phyloP scores from a whole-genome alignment of 2,797 vertebrate genomes.

The Sebastolobus alascanus region DNA sequence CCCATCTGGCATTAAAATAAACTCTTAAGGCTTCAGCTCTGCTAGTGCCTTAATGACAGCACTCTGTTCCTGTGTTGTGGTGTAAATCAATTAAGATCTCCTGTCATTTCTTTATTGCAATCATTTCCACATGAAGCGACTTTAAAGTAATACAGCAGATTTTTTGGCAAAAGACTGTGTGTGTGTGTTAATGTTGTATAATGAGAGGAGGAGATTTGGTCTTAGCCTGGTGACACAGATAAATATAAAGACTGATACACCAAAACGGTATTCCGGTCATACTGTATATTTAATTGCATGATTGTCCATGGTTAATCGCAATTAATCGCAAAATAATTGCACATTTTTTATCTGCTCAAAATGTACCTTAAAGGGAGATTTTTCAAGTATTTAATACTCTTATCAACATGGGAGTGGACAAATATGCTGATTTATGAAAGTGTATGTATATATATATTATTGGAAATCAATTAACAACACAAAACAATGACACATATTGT shows the following conservation, averaged over 20 bases:
- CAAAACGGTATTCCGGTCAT: background rate
- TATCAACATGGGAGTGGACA: too few species aligned
- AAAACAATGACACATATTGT: too few species aligned
- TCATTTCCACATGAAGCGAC: background rate
- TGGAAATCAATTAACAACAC: too few species aligned
- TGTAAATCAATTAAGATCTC: conserved; percentile 14
- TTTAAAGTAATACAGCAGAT: background rate
- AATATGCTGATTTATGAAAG: too few species aligned
- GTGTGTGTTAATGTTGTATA: background rate
- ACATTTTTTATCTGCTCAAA: too few species aligned
- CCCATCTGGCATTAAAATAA: conserved; percentile 15
- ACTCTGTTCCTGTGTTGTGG: conserved; percentile 12
- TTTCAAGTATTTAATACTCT: too few species aligned
- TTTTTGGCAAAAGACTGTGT: background rate
- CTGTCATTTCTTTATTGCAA: conserved; percentile 6
- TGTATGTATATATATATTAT: too few species aligned
- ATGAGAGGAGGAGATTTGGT: background rate
- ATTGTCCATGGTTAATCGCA: too few species aligned
- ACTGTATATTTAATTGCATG: too few species aligned
- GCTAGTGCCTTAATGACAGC: conserved; percentile 18
- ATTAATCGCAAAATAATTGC: too few species aligned
- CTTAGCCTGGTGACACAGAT: background rate
- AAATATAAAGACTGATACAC: background rate
- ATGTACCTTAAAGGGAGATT: too few species aligned
- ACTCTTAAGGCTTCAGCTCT: conserved; percentile 5